Percentiles rank a stretch among this genome's conserved stretches.
Conservation (phyloP, 2,888 invertebrate genomes). For the Criorhina ranunculi region DNA sequence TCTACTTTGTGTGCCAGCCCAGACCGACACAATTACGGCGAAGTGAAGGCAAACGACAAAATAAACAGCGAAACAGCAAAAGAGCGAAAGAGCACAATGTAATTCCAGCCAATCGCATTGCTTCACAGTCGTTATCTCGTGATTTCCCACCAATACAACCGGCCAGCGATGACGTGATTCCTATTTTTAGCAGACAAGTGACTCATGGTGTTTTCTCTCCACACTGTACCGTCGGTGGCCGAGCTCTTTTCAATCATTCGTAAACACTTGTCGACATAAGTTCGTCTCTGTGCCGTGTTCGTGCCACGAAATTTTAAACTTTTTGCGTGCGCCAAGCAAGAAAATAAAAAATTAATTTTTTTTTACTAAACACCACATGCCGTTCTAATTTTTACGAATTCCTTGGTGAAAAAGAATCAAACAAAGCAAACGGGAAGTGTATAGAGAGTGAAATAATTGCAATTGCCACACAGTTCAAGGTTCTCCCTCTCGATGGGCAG, state of each 20-base stretch:
- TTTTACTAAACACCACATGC: background rate
- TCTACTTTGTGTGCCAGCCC: background rate
- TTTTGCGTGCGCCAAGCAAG: background rate
- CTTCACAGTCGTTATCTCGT: conserved; percentile 47
- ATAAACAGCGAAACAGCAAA: conserved; percentile 31
- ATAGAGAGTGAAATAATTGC: conserved; percentile 46
- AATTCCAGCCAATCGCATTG: conserved; percentile 49
- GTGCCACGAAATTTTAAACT: conserved; percentile 6
- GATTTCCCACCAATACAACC: conserved; percentile 69
- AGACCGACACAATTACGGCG: background rate
- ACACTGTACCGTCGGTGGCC: conserved; percentile 36
- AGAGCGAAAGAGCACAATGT: conserved; percentile 41
- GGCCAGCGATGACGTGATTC: conserved; percentile 64
- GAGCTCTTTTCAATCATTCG: conserved; percentile 71
- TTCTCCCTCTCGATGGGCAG: conserved; percentile 35
- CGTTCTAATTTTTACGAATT: background rate
- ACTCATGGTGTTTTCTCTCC: conserved; percentile 68
- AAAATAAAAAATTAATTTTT: background rate
- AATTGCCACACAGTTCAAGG: conserved; percentile 62
- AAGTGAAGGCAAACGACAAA: conserved; percentile 64
- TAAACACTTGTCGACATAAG: conserved; percentile 65
- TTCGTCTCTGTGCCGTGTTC: conserved; percentile 38
- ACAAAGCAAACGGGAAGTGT: conserved; percentile 25
- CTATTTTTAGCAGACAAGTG: conserved; percentile 69
- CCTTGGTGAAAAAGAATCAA: background rate